A percentile compares a stretch with the other conserved stretches of the same genome.
Conservation (phyloP, 2,888 invertebrate species). For the Andrena bucephala region DNA sequence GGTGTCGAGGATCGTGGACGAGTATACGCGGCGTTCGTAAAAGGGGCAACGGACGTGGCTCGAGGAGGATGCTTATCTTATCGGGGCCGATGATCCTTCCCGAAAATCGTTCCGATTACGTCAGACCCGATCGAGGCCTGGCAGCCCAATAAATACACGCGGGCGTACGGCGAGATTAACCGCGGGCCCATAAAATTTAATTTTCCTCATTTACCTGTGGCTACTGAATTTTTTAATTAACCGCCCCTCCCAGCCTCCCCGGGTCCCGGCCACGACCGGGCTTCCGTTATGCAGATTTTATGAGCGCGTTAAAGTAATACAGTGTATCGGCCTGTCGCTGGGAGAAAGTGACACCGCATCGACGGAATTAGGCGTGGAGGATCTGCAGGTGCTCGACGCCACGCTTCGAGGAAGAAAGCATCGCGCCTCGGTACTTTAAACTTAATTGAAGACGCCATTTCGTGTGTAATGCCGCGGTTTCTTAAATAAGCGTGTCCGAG, state of each 20-base stretch:
- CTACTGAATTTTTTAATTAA: conserved; percentile 72
- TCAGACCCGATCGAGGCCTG: conserved; percentile 48
- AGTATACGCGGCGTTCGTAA: conserved; percentile 43
- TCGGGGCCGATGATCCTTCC: conserved; percentile 58
- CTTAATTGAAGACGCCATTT: conserved; percentile 9
- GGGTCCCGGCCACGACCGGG: neutral
- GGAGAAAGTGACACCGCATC: neutral
- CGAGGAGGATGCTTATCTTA: conserved; percentile 65
- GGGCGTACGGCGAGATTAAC: conserved; percentile 47
- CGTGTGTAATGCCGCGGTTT: conserved; percentile 13
- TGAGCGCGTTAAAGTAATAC: conserved; percentile 28
- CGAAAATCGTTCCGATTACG: conserved; percentile 66
- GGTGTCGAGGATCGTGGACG: conserved; percentile 60
- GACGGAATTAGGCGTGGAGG: conserved; percentile 4
- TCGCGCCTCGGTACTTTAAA: neutral
- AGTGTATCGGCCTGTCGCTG: conserved; percentile 31
- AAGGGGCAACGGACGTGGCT: conserved; percentile 30
- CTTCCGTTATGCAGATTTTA: conserved; percentile 54
- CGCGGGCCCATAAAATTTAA: conserved; percentile 62
- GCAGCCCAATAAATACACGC: conserved; percentile 58
- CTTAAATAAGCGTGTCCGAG: conserved; percentile 8
- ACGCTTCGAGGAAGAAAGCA: neutral
- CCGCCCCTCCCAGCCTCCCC: conserved; percentile 8
- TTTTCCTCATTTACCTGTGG: conserved; percentile 63
- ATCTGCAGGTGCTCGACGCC: conserved; percentile 12